A percentile compares a stretch with the other conserved stretches of the same genome.
phyloP scores from a whole-genome alignment of 2,113 vertebrate species.

The Raphicerus campestris region DNA sequence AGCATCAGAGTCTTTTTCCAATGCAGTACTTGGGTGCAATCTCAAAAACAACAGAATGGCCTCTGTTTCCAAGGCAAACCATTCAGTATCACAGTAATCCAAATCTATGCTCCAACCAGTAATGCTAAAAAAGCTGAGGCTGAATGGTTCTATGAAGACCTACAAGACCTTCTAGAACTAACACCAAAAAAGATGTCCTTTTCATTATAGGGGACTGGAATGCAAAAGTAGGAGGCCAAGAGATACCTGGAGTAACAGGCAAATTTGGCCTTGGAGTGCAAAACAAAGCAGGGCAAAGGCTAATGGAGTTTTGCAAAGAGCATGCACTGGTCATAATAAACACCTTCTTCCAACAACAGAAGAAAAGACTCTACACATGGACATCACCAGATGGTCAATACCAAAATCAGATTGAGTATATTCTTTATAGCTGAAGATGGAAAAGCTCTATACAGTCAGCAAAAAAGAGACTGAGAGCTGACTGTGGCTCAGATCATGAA shows the following conservation, averaged over 20 bases:
- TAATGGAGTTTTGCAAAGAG: not conserved
- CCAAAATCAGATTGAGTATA: not conserved
- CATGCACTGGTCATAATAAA: not conserved
- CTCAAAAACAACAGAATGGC: not conserved
- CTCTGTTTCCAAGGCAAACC: not conserved
- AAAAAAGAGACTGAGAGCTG: not conserved
- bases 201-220: not conserved
- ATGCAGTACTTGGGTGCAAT: not conserved
- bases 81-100: not conserved
- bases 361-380: not conserved
- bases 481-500: not conserved
- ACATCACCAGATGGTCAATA: not conserved
- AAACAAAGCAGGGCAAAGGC: not conserved
- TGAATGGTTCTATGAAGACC: not conserved
- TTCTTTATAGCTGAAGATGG: not conserved
- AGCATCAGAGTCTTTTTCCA: not conserved
- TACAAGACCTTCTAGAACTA: not conserved
- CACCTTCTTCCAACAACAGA: not conserved
- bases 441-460: not conserved
- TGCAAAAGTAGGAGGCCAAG: not conserved
- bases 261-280: not conserved
- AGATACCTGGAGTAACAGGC: not conserved
- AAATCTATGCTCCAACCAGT: not conserved
- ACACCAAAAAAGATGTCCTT: not conserved
- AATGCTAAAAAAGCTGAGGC: not conserved